Base-by-base conservation (phyloP, 2,888 invertebrate species). In the Pheosia tremula region DNA sequence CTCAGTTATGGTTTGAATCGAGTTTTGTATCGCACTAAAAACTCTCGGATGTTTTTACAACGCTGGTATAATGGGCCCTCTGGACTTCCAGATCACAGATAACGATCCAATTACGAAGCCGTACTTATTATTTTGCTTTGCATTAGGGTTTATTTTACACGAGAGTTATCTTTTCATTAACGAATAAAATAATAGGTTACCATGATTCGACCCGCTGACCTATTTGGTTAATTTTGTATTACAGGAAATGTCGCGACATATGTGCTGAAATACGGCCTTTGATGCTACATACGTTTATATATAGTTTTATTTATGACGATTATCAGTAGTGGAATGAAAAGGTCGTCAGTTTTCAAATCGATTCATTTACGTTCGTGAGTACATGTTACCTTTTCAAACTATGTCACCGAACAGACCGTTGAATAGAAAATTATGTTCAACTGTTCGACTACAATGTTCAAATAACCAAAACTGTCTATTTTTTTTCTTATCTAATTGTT, bases 261-360 rank as follows among this genome's bases (percentile, higher is more conserved):
- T 71, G 68, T 64, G 62, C 60, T 67, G 62, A 73, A 75, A 71
- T 71, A 68, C 72, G 57, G 54, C 54, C 55, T 58, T 57, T 68
- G 67, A 57, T 71, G 64, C 59, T 67, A n/a, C 13, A 71, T 72
- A 8, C 10, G 53, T 11, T 53, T 37, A 37, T 3, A 50, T 24
- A 5, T 50, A 50, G 5, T 50, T 50, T 1, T 24, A 50, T 24
- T n/a, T 11, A 47, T 47, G 47, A 47, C 11, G 11, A 47, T 11
- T n/a, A n/a, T n/a, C n/a, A n/a, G 47, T 47, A n/a, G n/a, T 5
- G 47, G n/a, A 9, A 24, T 24, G 2, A 1, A 24, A 24, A 24
- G 24, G 24, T 24, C 24, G 24, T 24, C 24, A 24, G 24, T 24
- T 24, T 24, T 24, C 24, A 24, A 24, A 24, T 24, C 0, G 24